These are phyloP conservation scores for Micromys minutus DNA, from an alignment of 2,113 vertebrate species.

Conservation along the genomic window DNA sequence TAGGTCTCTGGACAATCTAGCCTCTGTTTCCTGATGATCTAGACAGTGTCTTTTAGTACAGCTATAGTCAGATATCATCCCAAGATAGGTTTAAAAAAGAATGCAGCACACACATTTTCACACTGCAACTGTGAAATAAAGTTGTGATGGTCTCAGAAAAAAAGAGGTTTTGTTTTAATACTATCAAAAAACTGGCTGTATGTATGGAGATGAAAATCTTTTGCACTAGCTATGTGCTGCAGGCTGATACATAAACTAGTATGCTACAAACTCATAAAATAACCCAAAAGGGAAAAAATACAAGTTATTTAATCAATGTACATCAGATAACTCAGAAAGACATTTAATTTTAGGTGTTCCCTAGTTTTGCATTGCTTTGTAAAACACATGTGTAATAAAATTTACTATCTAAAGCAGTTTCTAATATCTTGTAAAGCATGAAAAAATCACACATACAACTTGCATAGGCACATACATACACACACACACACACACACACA, in stretches of 20 bases:
- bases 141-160: neutral
- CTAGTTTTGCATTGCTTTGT: neutral
- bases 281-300: neutral
- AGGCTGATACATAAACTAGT: neutral
- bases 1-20: neutral
- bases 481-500: neutral
- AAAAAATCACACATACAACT: neutral
- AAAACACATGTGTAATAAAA: neutral
- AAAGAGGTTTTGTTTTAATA: neutral
- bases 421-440: neutral
- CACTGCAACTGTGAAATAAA: neutral
- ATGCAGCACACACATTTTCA: neutral
- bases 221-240: neutral
- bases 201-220: neutral
- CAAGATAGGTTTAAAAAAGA: neutral
- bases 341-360: neutral
- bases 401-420: no score
- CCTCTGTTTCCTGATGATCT: neutral
- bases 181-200: neutral
- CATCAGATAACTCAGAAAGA: neutral
- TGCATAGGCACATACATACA: neutral
- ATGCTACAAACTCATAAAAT: neutral
- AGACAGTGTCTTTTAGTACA: neutral
- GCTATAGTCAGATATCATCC: neutral
- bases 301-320: neutral